Evolutionary conservation across 37 sponge, comb jelly and placozoan species (phyloP), one percentile per base, ranked within the genome.

Genomic region (Ephydatia muelleri): DNA sequence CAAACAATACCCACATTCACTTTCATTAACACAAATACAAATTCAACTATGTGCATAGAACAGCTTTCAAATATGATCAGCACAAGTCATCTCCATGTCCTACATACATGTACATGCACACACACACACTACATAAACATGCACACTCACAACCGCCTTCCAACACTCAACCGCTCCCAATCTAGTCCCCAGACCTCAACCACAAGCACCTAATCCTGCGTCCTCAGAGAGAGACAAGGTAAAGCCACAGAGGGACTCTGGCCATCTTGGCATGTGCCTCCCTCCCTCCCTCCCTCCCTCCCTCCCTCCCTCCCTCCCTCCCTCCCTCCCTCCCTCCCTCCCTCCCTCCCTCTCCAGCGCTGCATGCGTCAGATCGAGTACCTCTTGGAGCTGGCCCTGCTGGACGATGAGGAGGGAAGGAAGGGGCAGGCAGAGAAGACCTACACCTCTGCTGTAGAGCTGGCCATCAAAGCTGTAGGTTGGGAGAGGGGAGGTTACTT

Each of bases 321-420:
- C 36, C 70, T 26, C 68, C 37, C 81, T 67, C 81, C 57, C 14
- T 19, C 14, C 66, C 66, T 65, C 66, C 21, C 69, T 28, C 8
- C 9, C 28, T 28, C 69, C 8, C 49, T 28, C 77, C 35, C 48
- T 8, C 49, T 2, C 49, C 2, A 57, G 92, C 16, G 75, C 11
- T 67, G 43, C 26, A 57, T 94, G 57, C 79, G 85, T 5, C 87
- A 94, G 57, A 35, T 94, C 70, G 94, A 94, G 73, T 94, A 91
- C 32, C 82, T 90, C 13, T 28, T 95, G 47, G 91, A 89, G 49
- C 67, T 92, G 39, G 96, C 91, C 16, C 30, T 89, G 29, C 38
- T 38, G 35, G 85, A 82, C 22, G 96, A 95, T 74, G 88, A 95
- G 77, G 66, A 72, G n/a, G 90, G 88, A 4, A 68, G 47, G 33